A percentile compares a stretch with the other conserved stretches of the same genome.
Conservation (phyloP, 2,888 invertebrate genomes). For the Mesorhabditis belari region DNA sequence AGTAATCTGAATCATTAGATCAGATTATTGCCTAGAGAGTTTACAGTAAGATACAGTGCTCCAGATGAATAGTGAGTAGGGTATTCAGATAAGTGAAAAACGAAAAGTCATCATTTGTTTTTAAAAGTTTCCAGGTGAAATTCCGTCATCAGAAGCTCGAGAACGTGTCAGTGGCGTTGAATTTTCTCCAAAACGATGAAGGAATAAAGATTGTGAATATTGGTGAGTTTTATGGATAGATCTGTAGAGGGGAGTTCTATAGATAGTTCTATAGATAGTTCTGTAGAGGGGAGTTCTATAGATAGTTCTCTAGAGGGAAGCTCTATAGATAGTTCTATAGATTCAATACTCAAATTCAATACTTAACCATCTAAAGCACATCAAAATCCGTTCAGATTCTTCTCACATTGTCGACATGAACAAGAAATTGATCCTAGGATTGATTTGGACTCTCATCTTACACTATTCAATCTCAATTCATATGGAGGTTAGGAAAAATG, state of each 20-base stretch:
- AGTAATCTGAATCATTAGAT: no score
- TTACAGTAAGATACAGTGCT: not conserved
- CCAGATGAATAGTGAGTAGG: no score
- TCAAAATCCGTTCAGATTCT: slow-evolving; percentile 64
- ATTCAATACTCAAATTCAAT: no score
- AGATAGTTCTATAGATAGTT: no score
- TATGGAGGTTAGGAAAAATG: not conserved
- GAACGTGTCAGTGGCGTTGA: slow-evolving; percentile 80
- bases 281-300: no score
- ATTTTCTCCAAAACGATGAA: slow-evolving; percentile 75
- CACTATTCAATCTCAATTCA: slow-evolving; percentile 80
- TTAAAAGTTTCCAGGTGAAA: slow-evolving; percentile 46
- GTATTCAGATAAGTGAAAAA: no score
- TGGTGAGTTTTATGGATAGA: no score
- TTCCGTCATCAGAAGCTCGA: slow-evolving; percentile 84
- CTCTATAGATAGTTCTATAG: no score
- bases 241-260: no score
- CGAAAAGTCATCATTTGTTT: not conserved
- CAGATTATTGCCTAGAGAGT: not conserved
- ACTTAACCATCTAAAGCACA: not conserved
- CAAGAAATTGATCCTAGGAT: slow-evolving; percentile 79
- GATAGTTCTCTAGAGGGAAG: no score
- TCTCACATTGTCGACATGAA: slow-evolving; percentile 83
- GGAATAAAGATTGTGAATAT: slow-evolving; percentile 84
- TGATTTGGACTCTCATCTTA: slow-evolving; percentile 86